Evolutionary conservation across 2,113 vertebrate species (phyloP).

Genomic region (Ramphastos sulfuratus): DNA sequence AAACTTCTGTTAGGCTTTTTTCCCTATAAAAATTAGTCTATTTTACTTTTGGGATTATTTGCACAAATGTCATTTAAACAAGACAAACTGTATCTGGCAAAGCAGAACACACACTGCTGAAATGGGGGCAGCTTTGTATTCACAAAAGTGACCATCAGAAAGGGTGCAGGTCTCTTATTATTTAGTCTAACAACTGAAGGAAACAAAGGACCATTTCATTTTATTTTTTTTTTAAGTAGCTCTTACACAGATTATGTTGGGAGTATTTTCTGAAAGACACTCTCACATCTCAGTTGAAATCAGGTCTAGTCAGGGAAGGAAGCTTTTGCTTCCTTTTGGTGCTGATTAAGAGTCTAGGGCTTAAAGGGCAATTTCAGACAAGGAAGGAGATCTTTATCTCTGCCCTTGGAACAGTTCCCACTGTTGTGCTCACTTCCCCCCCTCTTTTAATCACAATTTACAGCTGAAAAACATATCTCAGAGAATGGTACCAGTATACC

Average conservation of each 20-base stretch:
- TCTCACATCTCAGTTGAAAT: conserved; percentile 57
- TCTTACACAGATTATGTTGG: neutral
- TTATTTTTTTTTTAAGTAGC: neutral
- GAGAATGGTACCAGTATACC: neutral
- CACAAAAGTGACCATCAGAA: conserved; percentile 13
- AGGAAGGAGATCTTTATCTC: conserved; percentile 60
- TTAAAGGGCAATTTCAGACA: conserved; percentile 65
- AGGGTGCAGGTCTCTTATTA: conserved; percentile 18
- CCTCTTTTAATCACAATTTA: conserved; percentile 11
- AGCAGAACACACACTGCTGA: neutral
- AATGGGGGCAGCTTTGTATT: neutral
- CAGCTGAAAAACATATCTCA: conserved; percentile 15
- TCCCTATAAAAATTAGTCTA: neutral
- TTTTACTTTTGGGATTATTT: neutral
- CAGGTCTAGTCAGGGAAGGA: conserved; percentile 56
- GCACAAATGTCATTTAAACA: neutral
- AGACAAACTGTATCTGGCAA: neutral
- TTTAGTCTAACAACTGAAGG: conserved; percentile 64
- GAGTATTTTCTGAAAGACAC: conserved; percentile 40
- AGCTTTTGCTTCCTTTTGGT: conserved; percentile 69
- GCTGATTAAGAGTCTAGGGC: conserved; percentile 59
- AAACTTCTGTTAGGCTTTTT: neutral
- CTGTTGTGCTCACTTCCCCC: conserved; percentile 12
- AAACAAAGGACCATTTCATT: neutral
- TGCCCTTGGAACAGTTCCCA: conserved; percentile 44